Percentiles rank a stretch among this genome's conserved stretches.
These are phyloP conservation scores for Rhyacichthys aspro DNA, from an alignment of 2,797 vertebrate genomes.

Conservation along the genomic window DNA sequence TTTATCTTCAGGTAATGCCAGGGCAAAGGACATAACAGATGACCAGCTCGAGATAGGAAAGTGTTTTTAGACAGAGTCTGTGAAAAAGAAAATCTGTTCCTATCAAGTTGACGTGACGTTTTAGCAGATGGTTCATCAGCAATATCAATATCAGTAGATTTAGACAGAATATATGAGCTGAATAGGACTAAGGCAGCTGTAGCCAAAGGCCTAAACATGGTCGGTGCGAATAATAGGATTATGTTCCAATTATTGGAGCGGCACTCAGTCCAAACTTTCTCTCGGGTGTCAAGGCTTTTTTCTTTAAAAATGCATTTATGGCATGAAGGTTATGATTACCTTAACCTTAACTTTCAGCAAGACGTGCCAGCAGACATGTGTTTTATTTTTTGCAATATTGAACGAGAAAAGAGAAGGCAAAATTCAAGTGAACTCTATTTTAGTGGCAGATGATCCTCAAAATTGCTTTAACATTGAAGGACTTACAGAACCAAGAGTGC, in stretches of 20 bases:
- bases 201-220: constrained; percentile 14
- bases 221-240: constrained; percentile 40
- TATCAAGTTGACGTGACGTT: too few species aligned
- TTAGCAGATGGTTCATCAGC: too few species aligned
- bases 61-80: too few species aligned
- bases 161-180: neutral
- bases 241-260: constrained; percentile 34
- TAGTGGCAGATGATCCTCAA: too few species aligned
- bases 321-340: constrained; percentile 7
- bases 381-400: neutral
- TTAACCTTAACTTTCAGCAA: neutral
- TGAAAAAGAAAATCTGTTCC: too few species aligned
- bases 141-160: constrained; percentile 8
- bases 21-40: too few species aligned
- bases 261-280: constrained; percentile 13
- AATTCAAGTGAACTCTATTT: too few species aligned
- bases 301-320: constrained; percentile 11
- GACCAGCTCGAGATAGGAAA: too few species aligned
- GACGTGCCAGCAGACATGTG: neutral
- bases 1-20: constrained; percentile 93
- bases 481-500: neutral
- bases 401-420: neutral
- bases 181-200: constrained; percentile 7
- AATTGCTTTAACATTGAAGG: too few species aligned
- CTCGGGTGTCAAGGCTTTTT: constrained; percentile 19